Conservation (phyloP, 2,797 vertebrate genomes). For the Perodicticus potto region DNA sequence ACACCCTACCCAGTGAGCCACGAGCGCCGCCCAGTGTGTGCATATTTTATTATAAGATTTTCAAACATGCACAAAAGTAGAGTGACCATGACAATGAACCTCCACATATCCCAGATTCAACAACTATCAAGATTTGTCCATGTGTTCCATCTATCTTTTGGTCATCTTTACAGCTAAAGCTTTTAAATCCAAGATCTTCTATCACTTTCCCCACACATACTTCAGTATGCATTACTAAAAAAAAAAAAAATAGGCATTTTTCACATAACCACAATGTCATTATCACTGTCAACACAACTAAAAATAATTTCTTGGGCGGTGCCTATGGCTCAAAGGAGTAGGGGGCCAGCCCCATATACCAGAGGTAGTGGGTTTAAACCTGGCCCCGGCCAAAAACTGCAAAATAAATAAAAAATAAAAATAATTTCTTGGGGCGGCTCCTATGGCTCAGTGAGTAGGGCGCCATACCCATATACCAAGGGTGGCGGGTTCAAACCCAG, state of each 20-base stretch:
- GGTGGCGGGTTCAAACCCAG: too few relatives aligned
- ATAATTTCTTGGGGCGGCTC: too few relatives aligned
- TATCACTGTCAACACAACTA: slow-evolving; percentile 5
- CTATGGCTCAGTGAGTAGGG: too few relatives aligned
- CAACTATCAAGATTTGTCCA: slow-evolving; percentile 23
- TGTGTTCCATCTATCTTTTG: background rate
- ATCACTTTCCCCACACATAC: background rate
- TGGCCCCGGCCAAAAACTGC: too few relatives aligned
- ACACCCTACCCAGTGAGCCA: too few relatives aligned
- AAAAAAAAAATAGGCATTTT: background rate
- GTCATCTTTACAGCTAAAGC: slow-evolving; percentile 27
- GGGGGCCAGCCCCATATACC: too few relatives aligned
- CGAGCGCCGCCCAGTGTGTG: too few relatives aligned
- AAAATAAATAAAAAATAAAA: too few relatives aligned
- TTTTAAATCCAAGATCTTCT: slow-evolving; percentile 10
- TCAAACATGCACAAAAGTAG: slow-evolving; percentile 32
- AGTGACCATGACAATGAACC: background rate
- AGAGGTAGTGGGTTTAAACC: too few relatives aligned
- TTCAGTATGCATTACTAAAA: background rate
- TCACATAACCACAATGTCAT: background rate
- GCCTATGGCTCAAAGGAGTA: too few relatives aligned
- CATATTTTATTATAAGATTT: slow-evolving; percentile 48
- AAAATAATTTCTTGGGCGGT: too few relatives aligned
- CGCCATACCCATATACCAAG: too few relatives aligned
- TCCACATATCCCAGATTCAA: background rate